Evolutionary conservation across 2,797 vertebrate genomes (phyloP).

Genomic region (Synanceia verrucosa): DNA sequence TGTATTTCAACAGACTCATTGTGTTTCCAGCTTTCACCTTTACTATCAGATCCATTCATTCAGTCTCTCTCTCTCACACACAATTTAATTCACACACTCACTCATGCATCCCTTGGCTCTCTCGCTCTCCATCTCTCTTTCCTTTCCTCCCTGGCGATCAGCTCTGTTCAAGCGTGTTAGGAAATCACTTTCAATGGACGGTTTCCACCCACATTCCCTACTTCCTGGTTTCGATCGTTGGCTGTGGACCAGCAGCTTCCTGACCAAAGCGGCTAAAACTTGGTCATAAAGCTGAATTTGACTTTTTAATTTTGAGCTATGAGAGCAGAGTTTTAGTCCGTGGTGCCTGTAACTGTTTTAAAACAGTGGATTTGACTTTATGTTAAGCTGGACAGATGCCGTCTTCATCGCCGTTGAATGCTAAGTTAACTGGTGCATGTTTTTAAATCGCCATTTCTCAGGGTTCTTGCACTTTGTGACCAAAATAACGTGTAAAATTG

Average conservation of each 20-base stretch:
- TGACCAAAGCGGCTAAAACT: neutral
- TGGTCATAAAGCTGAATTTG: neutral
- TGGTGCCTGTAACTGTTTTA: too few species aligned
- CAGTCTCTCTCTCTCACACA: neutral
- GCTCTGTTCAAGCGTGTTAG: conserved; percentile 27
- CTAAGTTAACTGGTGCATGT: too few species aligned
- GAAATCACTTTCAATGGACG: conserved; percentile 60
- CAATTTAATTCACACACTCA: conserved; percentile 3
- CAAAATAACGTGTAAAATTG: too few species aligned
- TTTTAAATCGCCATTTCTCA: neutral
- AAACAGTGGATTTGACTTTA: neutral
- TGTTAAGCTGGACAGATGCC: neutral
- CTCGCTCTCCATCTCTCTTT: neutral
- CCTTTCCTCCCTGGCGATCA: conserved; percentile 5
- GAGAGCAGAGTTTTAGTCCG: too few species aligned
- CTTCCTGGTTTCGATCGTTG: conserved; percentile 41
- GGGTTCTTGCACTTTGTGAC: too few species aligned
- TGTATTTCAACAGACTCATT: conserved; percentile 38
- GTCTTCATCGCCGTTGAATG: too few species aligned
- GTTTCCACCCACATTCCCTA: conserved; percentile 36
- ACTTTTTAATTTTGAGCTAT: neutral
- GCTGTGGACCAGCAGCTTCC: conserved; percentile 25
- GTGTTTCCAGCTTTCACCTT: conserved; percentile 46
- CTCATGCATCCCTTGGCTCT: neutral
- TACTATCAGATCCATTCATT: conserved; percentile 22